These are phyloP conservation scores for Thalassaphorura encarpata DNA, from an alignment of 1,140 invertebrate genomes.

Conservation along the genomic window DNA sequence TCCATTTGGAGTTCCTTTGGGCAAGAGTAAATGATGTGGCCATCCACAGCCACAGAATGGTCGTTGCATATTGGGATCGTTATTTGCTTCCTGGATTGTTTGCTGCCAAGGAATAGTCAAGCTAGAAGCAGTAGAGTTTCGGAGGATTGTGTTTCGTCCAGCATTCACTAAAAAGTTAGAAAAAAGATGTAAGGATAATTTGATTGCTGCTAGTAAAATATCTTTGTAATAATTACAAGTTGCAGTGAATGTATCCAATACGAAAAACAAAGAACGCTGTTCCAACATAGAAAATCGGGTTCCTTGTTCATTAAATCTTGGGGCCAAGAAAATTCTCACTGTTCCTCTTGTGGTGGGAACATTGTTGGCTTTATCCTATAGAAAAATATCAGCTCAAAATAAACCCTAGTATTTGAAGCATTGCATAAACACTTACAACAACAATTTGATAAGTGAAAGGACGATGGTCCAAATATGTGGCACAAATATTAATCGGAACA, in stretches of 20 bases:
- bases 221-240: neutral
- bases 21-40: conserved; percentile 72
- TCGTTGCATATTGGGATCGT: neutral
- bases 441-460: neutral
- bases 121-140: neutral
- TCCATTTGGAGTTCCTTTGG: conserved; percentile 60
- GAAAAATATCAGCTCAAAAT: neutral
- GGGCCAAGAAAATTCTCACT: conserved; percentile 7
- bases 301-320: neutral
- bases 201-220: neutral
- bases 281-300: neutral
- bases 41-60: conserved; percentile 65
- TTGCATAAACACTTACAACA: neutral
- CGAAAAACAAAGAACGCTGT: neutral
- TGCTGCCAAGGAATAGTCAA: conserved; percentile 34
- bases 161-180: neutral
- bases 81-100: conserved; percentile 27
- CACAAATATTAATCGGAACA: neutral
- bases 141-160: neutral
- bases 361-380: neutral
- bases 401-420: neutral
- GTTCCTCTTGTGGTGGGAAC: neutral
- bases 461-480: conserved; percentile 6
- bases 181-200: neutral
- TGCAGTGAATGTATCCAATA: neutral